These are phyloP conservation scores for Orchesella cincta DNA, from an alignment of 1,140 invertebrate genomes.

Conservation along the genomic window DNA sequence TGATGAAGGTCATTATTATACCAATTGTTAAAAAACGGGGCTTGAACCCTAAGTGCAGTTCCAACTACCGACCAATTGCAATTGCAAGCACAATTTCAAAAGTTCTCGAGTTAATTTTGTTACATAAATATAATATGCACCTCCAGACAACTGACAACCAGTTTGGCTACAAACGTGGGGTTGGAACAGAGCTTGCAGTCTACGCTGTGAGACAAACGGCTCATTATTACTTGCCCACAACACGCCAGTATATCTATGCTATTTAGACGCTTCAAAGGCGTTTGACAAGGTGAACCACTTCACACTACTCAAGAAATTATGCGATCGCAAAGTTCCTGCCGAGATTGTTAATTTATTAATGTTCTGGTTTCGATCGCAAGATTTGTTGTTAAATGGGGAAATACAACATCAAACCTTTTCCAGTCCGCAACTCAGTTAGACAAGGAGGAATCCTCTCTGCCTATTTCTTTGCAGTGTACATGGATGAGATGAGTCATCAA, in stretches of 20 bases:
- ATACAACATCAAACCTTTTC: neutral
- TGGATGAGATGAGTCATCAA: neutral
- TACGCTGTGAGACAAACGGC: neutral
- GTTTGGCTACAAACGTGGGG: neutral
- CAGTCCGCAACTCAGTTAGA: neutral
- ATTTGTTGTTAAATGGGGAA: neutral
- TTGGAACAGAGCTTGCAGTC: neutral
- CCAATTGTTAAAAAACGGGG: neutral
- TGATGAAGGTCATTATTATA: neutral
- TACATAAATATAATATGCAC: neutral
- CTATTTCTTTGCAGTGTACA: constrained; percentile 5
- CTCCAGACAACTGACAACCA: neutral
- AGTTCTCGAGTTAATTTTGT: neutral
- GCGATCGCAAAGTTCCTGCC: neutral
- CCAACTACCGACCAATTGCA: constrained; percentile 10
- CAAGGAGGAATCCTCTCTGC: neutral
- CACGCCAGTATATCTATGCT: neutral
- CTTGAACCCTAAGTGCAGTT: neutral
- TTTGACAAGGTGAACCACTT: neutral
- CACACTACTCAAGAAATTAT: neutral
- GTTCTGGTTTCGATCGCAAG: neutral
- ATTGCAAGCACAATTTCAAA: neutral
- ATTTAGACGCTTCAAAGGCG: neutral
- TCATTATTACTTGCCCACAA: neutral
- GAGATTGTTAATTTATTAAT: neutral